Evolutionary conservation across 1,140 invertebrate genomes (phyloP).

Genomic region (Chionoecetes opilio): DNA sequence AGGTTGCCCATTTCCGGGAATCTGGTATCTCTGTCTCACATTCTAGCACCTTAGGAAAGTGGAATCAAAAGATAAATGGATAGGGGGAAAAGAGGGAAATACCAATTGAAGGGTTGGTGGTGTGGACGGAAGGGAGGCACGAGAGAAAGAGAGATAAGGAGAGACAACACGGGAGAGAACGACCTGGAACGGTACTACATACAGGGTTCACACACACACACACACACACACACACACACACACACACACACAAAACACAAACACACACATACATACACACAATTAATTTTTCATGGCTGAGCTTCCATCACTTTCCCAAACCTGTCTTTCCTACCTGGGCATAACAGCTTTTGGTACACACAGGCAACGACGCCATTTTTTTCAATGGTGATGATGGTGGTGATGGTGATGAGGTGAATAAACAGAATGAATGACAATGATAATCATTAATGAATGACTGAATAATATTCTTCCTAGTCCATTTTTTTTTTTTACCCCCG

Average conservation of each 20-base stretch:
- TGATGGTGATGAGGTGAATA: neutral
- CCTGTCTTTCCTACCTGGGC: no score
- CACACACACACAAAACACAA: conserved; percentile 46
- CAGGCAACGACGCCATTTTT: neutral
- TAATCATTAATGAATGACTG: no score
- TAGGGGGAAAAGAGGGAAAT: neutral
- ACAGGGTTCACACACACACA: conserved; percentile 34
- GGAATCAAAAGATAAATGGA: neutral
- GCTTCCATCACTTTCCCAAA: no score
- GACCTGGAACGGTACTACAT: no score
- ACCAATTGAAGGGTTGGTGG: neutral
- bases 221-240: conserved; percentile 46
- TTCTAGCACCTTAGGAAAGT: no score
- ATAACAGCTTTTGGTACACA: no score
- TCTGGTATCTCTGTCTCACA: no score
- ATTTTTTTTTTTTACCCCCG: no score
- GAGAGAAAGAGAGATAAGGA: neutral
- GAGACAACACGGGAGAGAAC: neutral
- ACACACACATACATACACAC: neutral
- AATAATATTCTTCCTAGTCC: no score
- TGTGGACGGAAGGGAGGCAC: neutral
- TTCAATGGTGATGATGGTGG: neutral
- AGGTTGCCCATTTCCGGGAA: no score
- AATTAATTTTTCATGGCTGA: no score
- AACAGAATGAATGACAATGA: no score